A percentile compares a stretch with the other conserved stretches of the same genome.
These are phyloP conservation scores for Antennarius striatus DNA, from an alignment of 2,113 vertebrate genomes.

Conservation along the genomic window DNA sequence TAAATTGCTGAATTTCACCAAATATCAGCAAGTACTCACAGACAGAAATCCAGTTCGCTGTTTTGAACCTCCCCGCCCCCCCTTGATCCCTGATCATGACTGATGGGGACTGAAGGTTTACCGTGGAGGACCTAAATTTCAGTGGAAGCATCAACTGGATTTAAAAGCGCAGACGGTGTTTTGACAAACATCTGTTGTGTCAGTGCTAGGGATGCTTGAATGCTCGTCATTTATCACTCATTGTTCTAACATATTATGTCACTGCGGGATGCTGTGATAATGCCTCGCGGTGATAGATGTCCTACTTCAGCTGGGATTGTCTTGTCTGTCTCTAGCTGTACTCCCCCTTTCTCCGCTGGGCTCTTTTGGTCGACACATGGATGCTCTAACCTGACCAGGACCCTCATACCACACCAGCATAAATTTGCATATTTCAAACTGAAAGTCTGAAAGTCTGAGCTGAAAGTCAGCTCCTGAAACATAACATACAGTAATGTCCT, in stretches of 20 bases:
- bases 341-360: conserved; percentile 19
- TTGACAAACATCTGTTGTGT: conserved; percentile 50
- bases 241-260: conserved; percentile 43
- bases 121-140: conserved; percentile 2
- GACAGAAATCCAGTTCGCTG: not conserved
- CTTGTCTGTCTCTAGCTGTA: conserved; percentile 38
- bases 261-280: conserved; percentile 45
- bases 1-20: conserved; percentile 25
- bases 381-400: conserved; percentile 48
- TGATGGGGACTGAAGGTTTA: conserved; percentile 6
- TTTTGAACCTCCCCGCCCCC: conserved; percentile 1
- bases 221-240: conserved; percentile 42
- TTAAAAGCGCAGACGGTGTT: conserved; percentile 21
- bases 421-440: too few species aligned
- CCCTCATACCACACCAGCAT: conserved; percentile 22
- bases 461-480: conserved; percentile 79
- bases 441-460: conserved; percentile 35
- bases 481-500: conserved; percentile 75
- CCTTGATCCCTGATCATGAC: not conserved
- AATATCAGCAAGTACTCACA: conserved; percentile 3
- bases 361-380: conserved; percentile 18
- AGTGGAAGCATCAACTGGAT: conserved; percentile 9
- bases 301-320: conserved; percentile 38
- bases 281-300: conserved; percentile 31
- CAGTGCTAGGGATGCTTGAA: conserved; percentile 20